Evolutionary conservation across 2,113 vertebrate species (phyloP), one percentile per base, ranked within the genome.

Genomic region (Elephas maximus): DNA sequence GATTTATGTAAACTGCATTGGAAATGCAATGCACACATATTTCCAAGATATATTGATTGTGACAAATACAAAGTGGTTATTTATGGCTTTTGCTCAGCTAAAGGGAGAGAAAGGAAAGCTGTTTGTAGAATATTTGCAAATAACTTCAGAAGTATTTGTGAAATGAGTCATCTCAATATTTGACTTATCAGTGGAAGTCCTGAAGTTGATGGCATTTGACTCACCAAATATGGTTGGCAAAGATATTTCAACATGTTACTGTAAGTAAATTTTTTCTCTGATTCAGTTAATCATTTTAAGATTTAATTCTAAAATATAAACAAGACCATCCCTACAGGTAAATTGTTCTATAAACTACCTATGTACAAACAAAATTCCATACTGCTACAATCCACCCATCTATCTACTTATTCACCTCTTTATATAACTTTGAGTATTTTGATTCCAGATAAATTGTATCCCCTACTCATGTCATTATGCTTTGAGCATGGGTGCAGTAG

Each of bases 21-120:
- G 90, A 97, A 91, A 97, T 93, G 67, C 95, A 53, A 76, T 74
- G 14, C 23, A 89, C 30, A 71, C 41, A 24, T 86, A 63, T 85
- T 93, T 79, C 67, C 79, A 69, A 88, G 74, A 11, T 7, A 24
- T 30, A 21, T 78, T 24, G 33, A 87, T 67, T 74, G 48, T 86
- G 71, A 95, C 81, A 96, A 93, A 51, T 80, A 26, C 37, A 83
- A 67, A 67, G 12, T 1, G 79, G 1, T 93, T 73, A 1, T 88
- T 93, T 93, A 80, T 83, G 76, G 9, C 23, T 95, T 96, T 82
- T 95, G 84, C 84, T 69, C 12, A 94, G 67, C 76, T 88, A 96
- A 94, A 73, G 30, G 20, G 24, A 69, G 24, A 90, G 60, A 94
- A 93, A 86, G 14, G 17, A 65, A 95, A 96, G 74, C 9, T 57